Conservation (phyloP, 2,797 vertebrate genomes). For the Coluber constrictor region DNA sequence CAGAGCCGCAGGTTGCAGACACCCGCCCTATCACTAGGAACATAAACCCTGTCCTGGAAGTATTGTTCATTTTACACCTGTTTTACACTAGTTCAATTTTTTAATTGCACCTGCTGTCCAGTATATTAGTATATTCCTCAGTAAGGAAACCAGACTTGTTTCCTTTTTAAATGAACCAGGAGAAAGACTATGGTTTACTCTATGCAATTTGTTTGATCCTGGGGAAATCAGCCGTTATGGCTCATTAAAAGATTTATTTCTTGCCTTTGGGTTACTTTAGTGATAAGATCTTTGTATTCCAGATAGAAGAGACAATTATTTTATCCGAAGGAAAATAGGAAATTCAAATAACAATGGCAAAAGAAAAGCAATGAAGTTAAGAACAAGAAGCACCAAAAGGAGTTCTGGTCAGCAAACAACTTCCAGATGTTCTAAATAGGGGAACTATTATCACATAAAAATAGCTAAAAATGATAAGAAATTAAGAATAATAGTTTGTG, state of each 20-base stretch:
- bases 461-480: no score
- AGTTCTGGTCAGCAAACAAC: background rate
- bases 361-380: background rate
- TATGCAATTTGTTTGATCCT: background rate
- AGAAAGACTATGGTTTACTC: no score
- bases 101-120: background rate
- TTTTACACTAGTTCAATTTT: background rate
- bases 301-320: background rate
- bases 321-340: background rate
- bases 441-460: no score
- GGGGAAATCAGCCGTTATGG: background rate
- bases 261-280: background rate
- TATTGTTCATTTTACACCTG: background rate
- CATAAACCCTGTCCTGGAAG: background rate
- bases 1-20: no score
- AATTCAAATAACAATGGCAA: background rate
- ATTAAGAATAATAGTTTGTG: no score
- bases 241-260: background rate
- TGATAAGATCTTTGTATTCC: background rate
- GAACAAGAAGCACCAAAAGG: background rate
- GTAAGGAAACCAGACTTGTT: background rate
- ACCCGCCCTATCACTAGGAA: no score
- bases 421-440: no score
- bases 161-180: no score
- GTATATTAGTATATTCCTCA: background rate